A percentile compares a stretch with the other conserved stretches of the same genome.
These are phyloP conservation scores for Gandaritis pyraliata DNA, from an alignment of 2,888 invertebrate species.

Conservation along the genomic window DNA sequence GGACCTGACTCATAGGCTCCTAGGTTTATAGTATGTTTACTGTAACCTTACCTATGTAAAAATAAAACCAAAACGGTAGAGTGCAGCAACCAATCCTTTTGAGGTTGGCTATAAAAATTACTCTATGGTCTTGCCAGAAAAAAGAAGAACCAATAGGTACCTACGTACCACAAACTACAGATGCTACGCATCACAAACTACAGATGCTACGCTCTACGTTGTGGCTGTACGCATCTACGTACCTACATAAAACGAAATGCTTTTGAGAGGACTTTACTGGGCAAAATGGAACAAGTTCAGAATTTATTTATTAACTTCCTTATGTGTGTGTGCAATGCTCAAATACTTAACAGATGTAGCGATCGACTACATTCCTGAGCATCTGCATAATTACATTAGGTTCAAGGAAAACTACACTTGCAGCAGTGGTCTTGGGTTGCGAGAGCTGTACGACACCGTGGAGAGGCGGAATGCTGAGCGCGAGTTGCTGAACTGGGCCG, in stretches of 20 bases:
- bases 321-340: slow-evolving; percentile 5
- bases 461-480: slow-evolving; percentile 73
- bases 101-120: no score
- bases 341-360: slow-evolving; percentile 1
- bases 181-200: no score
- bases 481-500: slow-evolving; percentile 49
- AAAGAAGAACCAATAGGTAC: no score
- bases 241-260: slow-evolving; percentile 8
- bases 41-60: no score
- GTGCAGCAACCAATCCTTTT: no score
- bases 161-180: no score
- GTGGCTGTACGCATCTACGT: no score
- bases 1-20: no score
- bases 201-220: no score
- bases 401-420: slow-evolving; percentile 28
- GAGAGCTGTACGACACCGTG: slow-evolving; percentile 84
- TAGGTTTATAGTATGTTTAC: no score
- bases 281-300: slow-evolving; percentile 11
- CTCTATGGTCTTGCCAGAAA: no score
- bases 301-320: slow-evolving; percentile 6
- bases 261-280: slow-evolving; percentile 12
- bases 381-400: slow-evolving; percentile 36
- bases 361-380: slow-evolving; percentile 24
- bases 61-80: no score
- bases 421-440: slow-evolving; percentile 5